These are phyloP conservation scores for Brachyrhaphis roseni DNA, from an alignment of 2,797 vertebrate species.

Conservation along the genomic window DNA sequence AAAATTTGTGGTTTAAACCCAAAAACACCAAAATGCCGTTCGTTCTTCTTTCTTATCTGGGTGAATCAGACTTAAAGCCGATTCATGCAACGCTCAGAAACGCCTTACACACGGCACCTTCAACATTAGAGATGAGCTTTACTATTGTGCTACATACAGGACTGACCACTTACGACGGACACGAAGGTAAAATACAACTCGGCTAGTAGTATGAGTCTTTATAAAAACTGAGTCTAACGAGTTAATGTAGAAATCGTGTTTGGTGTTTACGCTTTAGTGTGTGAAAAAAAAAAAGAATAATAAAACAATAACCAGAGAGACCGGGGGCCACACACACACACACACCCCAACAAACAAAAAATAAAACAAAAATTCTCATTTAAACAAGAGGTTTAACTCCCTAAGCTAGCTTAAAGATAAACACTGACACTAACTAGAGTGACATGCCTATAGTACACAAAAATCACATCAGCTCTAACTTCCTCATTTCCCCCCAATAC, in stretches of 20 bases:
- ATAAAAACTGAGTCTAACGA: conserved; percentile 69
- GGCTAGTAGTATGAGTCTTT: conserved; percentile 63
- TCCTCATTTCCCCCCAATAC: conserved; percentile 52
- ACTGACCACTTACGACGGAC: conserved; percentile 71
- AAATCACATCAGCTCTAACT: conserved; percentile 63
- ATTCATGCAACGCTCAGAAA: conserved; percentile 17
- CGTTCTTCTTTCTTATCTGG: background rate
- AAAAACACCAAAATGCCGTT: background rate
- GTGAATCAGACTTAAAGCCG: background rate
- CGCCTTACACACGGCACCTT: conserved; percentile 65
- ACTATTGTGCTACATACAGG: conserved; percentile 78
- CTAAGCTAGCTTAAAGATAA: conserved; percentile 64
- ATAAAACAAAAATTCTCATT: conserved; percentile 50
- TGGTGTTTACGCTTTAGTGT: conserved; percentile 63
- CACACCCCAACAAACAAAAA: conserved; percentile 2
- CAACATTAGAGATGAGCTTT: conserved; percentile 55
- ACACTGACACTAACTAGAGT: conserved; percentile 69
- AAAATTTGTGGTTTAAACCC: background rate
- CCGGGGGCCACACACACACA: conserved; percentile 1
- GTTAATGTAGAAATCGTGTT: conserved; percentile 64
- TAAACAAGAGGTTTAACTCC: conserved; percentile 31
- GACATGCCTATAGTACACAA: conserved; percentile 79
- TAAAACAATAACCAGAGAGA: conserved; percentile 51
- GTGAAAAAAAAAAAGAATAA: conserved; percentile 46
- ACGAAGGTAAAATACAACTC: conserved; percentile 68